These are phyloP conservation scores for Drosophila greeni DNA, from an alignment of 2,888 invertebrate genomes.

Conservation along the genomic window DNA sequence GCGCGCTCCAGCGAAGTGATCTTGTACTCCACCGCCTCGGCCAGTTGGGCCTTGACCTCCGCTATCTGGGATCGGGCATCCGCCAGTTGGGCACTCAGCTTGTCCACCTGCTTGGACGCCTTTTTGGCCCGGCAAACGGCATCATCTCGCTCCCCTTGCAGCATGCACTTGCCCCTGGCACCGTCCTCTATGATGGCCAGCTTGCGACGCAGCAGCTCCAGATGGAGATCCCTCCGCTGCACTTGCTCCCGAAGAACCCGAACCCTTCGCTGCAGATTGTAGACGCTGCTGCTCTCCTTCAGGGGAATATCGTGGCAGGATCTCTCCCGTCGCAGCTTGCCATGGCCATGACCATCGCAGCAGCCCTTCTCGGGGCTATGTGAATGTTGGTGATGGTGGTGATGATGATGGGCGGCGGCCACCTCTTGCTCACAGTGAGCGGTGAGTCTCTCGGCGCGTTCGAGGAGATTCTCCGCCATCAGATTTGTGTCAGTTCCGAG, in stretches of 20 bases:
- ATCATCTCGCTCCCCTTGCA: conserved; percentile 85
- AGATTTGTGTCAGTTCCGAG: conserved; percentile 77
- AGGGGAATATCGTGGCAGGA: conserved; percentile 89
- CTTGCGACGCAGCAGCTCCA: conserved; percentile 93
- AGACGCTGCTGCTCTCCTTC: conserved; percentile 83
- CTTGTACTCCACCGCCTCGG: conserved; percentile 93
- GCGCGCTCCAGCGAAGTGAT: conserved; percentile 90
- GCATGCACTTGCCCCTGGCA: conserved; percentile 82
- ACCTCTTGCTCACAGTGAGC: conserved; percentile 75
- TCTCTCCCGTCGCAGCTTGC: conserved; percentile 87
- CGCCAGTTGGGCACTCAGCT: conserved; percentile 87
- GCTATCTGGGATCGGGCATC: conserved; percentile 90
- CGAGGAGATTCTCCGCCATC: conserved; percentile 87
- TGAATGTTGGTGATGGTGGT: conserved; percentile 39
- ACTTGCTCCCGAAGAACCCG: conserved; percentile 92
- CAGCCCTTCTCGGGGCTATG: conserved; percentile 64
- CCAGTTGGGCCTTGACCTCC: conserved; percentile 90
- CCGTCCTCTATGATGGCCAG: conserved; percentile 90
- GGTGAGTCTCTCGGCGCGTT: conserved; percentile 87
- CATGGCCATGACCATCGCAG: conserved; percentile 74
- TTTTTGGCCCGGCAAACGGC: conserved; percentile 86
- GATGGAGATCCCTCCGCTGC: conserved; percentile 93
- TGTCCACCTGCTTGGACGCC: conserved; percentile 89
- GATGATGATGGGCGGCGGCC: conserved; percentile 24
- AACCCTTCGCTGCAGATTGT: conserved; percentile 91